These are phyloP conservation scores for Euschistus heros DNA, from an alignment of 1,140 invertebrate genomes.

Conservation along the genomic window DNA sequence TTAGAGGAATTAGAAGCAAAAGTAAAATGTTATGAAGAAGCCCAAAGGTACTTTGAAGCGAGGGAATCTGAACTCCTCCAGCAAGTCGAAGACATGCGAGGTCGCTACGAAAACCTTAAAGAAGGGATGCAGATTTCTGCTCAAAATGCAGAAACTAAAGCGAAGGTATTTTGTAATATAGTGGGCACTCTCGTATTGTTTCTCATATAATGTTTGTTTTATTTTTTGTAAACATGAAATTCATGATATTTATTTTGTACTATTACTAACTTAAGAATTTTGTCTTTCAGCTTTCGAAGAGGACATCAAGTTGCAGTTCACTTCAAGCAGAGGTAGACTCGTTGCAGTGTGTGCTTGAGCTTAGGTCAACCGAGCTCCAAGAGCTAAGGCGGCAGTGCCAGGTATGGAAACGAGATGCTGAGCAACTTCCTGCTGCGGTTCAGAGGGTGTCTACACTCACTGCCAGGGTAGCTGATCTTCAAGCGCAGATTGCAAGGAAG, in stretches of 20 bases:
- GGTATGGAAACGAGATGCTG: slow-evolving; percentile 39
- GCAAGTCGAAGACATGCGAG: slow-evolving; percentile 7
- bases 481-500: slow-evolving; percentile 51
- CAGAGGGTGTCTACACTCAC: slow-evolving; percentile 45
- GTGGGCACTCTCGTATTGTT: too few relatives aligned
- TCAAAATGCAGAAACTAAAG: not conserved
- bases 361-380: slow-evolving; percentile 60
- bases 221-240: not conserved
- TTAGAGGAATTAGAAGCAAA: slow-evolving; percentile 1
- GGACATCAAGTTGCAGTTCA: slow-evolving; percentile 30
- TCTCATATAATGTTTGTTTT: not conserved
- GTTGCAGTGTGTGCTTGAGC: slow-evolving; percentile 58
- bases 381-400: slow-evolving; percentile 53
- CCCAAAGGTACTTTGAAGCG: not conserved
- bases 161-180: not conserved
- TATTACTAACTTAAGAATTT: not conserved
- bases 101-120: slow-evolving; percentile 7
- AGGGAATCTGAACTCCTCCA: not conserved
- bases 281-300: not conserved
- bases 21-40: not conserved
- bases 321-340: slow-evolving; percentile 58
- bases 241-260: not conserved
- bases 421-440: slow-evolving; percentile 43
- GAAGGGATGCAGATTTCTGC: slow-evolving; percentile 8
- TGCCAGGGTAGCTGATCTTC: slow-evolving; percentile 55